These are phyloP conservation scores for Anniella stebbinsi DNA, from an alignment of 2,797 vertebrate species.

Conservation along the genomic window DNA sequence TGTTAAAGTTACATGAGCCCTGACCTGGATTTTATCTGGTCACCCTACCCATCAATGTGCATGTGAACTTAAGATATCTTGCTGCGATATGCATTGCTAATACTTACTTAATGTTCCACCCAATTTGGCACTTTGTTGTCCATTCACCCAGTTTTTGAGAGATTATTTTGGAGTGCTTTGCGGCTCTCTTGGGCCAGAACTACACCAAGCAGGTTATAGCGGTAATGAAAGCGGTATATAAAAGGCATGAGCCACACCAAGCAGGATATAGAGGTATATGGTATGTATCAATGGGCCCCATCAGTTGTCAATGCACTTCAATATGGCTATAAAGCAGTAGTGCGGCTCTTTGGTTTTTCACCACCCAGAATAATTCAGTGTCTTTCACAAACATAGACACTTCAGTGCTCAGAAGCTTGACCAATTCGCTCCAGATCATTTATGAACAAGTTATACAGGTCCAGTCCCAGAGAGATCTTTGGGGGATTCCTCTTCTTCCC, in stretches of 20 bases:
- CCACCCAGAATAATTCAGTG: neutral
- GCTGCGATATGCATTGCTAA: neutral
- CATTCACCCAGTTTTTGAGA: neutral
- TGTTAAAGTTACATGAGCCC: too few species aligned
- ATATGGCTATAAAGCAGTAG: too few species aligned
- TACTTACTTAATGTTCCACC: neutral
- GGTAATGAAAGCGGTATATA: too few species aligned
- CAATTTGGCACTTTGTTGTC: neutral
- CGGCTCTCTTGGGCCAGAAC: too few species aligned
- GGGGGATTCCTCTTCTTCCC: neutral
- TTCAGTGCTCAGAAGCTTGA: too few species aligned
- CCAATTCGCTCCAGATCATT: neutral
- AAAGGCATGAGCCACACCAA: too few species aligned
- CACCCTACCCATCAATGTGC: neutral
- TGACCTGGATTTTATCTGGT: too few species aligned
- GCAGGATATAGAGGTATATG: too few species aligned
- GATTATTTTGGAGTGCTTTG: neutral
- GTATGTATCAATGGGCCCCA: too few species aligned
- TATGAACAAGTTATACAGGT: neutral
- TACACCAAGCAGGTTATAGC: too few species aligned
- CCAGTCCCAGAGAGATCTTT: neutral
- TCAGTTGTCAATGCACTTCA: too few species aligned
- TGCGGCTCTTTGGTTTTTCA: neutral
- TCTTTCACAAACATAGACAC: too few species aligned
- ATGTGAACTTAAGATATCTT: neutral